These are phyloP conservation scores for Actinia tenebrosa DNA, from an alignment of 64 coral and sea anemone species.

Conservation along the genomic window DNA sequence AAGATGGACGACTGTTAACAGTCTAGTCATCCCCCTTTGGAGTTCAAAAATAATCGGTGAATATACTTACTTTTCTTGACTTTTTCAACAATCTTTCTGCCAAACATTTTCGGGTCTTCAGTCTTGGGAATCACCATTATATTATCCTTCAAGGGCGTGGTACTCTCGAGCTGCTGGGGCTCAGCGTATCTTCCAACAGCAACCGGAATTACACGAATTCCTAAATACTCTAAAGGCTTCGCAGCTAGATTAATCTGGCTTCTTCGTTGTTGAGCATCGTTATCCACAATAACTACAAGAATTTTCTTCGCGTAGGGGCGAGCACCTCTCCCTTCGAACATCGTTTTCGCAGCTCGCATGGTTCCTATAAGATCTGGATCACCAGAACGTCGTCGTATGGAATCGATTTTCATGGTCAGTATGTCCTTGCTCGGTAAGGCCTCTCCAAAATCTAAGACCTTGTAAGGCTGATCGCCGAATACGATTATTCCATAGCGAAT, in stretches of 20 bases:
- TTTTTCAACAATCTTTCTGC: constrained; percentile 54
- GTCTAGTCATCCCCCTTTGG: too few relatives aligned
- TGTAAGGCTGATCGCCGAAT: constrained; percentile 28
- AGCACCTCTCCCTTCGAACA: constrained; percentile 32
- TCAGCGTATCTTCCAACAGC: constrained; percentile 31
- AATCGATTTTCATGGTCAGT: constrained; percentile 16
- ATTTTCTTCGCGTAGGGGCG: constrained; percentile 57
- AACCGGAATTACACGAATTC: constrained; percentile 53
- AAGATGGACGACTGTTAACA: too few relatives aligned
- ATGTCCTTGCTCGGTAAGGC: constrained; percentile 3
- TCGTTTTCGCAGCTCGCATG: not conserved
- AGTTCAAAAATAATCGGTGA: too few relatives aligned
- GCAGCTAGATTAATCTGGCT: constrained; percentile 27
- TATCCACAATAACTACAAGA: constrained; percentile 65
- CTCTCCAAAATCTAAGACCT: constrained; percentile 15
- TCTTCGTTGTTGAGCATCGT: constrained; percentile 37
- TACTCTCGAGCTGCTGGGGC: constrained; percentile 24
- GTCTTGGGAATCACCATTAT: constrained; percentile 38
- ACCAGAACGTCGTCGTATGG: not conserved
- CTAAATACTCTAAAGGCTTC: constrained; percentile 33
- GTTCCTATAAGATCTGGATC: not conserved
- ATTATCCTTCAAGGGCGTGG: constrained; percentile 57
- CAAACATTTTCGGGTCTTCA: constrained; percentile 38
- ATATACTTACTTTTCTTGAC: constrained; percentile 54
- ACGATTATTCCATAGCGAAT: constrained; percentile 43